A percentile compares a stretch with the other conserved stretches of the same genome.
These are phyloP conservation scores for Rhinella marina DNA, from an alignment of 2,797 vertebrate genomes.

Conservation along the genomic window DNA sequence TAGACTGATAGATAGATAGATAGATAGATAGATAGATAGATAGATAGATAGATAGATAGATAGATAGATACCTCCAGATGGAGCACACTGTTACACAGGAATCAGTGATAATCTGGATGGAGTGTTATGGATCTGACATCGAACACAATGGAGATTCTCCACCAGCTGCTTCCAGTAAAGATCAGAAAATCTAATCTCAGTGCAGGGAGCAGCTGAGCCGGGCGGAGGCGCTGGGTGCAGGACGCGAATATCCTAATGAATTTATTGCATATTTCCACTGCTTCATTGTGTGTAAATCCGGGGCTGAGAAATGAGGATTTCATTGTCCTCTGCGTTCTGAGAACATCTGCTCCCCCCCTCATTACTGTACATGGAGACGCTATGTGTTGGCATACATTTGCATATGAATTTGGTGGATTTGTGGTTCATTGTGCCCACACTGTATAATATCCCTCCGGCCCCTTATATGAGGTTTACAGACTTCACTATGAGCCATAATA, in stretches of 20 bases:
- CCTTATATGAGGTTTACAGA: neutral
- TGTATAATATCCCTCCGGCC: constrained; percentile 22
- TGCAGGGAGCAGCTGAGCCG: neutral
- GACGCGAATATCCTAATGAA: constrained; percentile 13
- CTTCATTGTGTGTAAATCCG: neutral
- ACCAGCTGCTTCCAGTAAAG: constrained; percentile 39
- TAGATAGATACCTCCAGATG: neutral
- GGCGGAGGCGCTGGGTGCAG: neutral
- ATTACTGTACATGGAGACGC: neutral
- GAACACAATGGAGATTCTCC: neutral
- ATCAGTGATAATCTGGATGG: neutral
- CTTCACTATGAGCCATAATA: neutral
- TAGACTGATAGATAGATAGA: too few species aligned
- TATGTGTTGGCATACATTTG: neutral
- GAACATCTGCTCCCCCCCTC: neutral
- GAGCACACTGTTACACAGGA: neutral
- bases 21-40: too few species aligned
- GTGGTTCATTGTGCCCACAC: constrained; percentile 25
- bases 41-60: constrained; percentile 5
- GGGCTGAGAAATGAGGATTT: neutral
- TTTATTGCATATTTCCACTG: constrained; percentile 16
- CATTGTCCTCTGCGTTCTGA: neutral
- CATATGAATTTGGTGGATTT: constrained; percentile 27
- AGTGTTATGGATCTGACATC: neutral
- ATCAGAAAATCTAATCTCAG: neutral